phyloP scores from a whole-genome alignment of 2,888 invertebrate genomes.

The Volucella inanis region DNA sequence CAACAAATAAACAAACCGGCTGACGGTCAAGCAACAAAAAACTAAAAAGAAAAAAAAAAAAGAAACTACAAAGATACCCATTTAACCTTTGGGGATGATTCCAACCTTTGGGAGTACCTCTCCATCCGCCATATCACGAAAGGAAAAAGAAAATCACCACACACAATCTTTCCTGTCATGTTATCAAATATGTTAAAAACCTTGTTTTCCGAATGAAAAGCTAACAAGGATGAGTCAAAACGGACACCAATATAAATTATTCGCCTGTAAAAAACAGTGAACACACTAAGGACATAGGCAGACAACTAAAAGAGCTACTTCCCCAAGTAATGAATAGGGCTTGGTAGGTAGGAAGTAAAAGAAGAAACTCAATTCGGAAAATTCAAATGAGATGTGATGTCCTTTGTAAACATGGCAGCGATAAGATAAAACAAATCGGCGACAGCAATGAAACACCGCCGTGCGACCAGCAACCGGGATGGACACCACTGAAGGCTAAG shows the following conservation, averaged over 20 bases:
- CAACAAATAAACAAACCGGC: slow-evolving; percentile 19
- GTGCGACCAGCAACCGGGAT: slow-evolving; percentile 15
- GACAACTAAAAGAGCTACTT: not conserved
- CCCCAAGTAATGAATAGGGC: not conserved
- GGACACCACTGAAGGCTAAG: not conserved
- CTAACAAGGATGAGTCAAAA: slow-evolving; percentile 47
- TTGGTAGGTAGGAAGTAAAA: not conserved
- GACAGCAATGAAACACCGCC: slow-evolving; percentile 34
- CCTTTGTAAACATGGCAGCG: slow-evolving; percentile 57
- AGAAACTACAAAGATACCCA: slow-evolving; percentile 18
- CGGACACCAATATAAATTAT: slow-evolving; percentile 54
- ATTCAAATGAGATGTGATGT: slow-evolving; percentile 52
- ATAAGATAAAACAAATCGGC: slow-evolving; percentile 25
- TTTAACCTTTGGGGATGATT: slow-evolving; percentile 49
- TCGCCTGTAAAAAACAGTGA: slow-evolving; percentile 51
- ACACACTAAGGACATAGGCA: slow-evolving; percentile 21
- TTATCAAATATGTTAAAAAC: slow-evolving; percentile 60
- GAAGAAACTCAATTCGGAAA: slow-evolving; percentile 26
- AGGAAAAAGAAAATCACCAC: slow-evolving; percentile 2
- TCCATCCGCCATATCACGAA: not conserved
- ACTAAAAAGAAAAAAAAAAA: not conserved
- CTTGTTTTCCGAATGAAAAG: slow-evolving; percentile 40
- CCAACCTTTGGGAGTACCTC: slow-evolving; percentile 1
- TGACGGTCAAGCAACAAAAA: not conserved
- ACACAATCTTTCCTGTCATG: slow-evolving; percentile 29